phyloP scores from a whole-genome alignment of 2,888 invertebrate genomes.

The Drosophila mettleri region DNA sequence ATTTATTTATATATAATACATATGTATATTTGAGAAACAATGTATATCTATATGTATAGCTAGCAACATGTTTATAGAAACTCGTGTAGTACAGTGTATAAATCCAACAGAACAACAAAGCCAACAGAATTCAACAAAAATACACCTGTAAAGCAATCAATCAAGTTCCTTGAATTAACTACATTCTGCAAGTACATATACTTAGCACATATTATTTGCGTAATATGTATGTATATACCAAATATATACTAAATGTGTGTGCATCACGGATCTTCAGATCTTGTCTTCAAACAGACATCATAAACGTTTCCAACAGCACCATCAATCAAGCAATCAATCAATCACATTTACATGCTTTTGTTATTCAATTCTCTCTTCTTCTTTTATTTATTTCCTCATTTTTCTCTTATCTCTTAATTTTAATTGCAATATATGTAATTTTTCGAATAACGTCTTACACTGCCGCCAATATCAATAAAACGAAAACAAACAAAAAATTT shows the following conservation, averaged over 20 bases:
- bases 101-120: conserved; percentile 34
- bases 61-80: conserved; percentile 81
- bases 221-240: conserved; percentile 26
- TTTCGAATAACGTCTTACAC: conserved; percentile 4
- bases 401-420: neutral
- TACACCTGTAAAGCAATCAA: conserved; percentile 11
- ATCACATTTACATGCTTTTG: conserved; percentile 32
- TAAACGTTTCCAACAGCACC: conserved; percentile 33
- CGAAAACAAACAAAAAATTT: too few species aligned
- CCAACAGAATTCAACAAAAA: conserved; percentile 29
- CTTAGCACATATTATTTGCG: conserved; percentile 34
- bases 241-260: conserved; percentile 41
- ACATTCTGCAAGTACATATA: conserved; percentile 25
- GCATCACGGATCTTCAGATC: conserved; percentile 31
- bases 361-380: conserved; percentile 22
- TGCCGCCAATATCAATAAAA: neutral
- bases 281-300: conserved; percentile 29
- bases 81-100: conserved; percentile 53
- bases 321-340: conserved; percentile 50
- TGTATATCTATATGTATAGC: conserved; percentile 82
- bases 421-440: neutral
- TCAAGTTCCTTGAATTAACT: conserved; percentile 28
- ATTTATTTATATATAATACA: conserved; percentile 27
- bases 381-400: conserved; percentile 5
- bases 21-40: conserved; percentile 29